Percentiles rank a stretch among this genome's conserved stretches.
Conservation (phyloP, 2,797 vertebrate species). For the Tiaroga cobitis region DNA sequence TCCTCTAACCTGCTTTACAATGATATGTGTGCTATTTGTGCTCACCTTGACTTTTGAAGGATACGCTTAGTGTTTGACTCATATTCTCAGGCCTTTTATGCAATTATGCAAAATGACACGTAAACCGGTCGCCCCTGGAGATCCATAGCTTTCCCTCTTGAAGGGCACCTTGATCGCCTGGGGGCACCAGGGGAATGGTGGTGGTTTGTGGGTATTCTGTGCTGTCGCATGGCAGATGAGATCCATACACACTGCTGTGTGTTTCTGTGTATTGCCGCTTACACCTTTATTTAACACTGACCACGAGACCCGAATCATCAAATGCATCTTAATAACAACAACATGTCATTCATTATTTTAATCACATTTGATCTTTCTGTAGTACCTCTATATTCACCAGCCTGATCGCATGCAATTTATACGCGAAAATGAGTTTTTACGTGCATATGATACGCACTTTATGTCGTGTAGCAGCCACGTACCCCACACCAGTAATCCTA, state of each 20-base stretch:
- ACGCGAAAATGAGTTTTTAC: too few species aligned
- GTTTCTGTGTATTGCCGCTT: background rate
- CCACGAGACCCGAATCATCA: background rate
- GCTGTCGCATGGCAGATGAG: background rate
- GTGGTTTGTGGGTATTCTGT: background rate
- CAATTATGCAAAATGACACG: background rate
- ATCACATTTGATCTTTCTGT: background rate
- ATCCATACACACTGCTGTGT: background rate
- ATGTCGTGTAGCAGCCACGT: too few species aligned
- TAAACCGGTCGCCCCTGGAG: background rate
- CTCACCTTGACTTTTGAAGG: background rate
- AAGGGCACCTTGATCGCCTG: slow-evolving; percentile 8
- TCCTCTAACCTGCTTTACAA: background rate
- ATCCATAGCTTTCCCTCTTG: background rate
- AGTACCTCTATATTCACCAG: background rate
- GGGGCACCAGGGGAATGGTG: background rate
- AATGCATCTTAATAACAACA: background rate
- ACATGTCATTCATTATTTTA: background rate
- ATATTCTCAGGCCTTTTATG: slow-evolving; percentile 10
- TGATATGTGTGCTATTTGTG: background rate
- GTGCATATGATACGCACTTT: too few species aligned
- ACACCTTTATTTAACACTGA: background rate
- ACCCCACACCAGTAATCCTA: too few species aligned
- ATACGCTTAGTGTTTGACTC: background rate
- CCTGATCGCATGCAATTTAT: too few species aligned